Evolutionary conservation across 2,113 vertebrate genomes (phyloP).

Genomic region (Pseudorasbora parva): DNA sequence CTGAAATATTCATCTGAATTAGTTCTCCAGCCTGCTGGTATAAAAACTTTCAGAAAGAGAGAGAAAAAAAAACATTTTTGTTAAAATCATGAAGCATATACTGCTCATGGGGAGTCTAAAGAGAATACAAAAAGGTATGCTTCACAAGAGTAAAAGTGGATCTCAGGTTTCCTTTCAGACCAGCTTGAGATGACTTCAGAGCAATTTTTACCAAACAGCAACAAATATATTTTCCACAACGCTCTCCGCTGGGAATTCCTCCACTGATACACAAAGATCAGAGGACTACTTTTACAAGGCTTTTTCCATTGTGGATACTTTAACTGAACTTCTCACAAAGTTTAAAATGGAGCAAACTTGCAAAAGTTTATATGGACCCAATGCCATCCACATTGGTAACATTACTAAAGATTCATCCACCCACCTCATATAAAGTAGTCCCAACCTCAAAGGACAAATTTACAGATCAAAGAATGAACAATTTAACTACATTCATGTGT

Average conservation of each 20-base stretch:
- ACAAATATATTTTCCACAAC: neutral
- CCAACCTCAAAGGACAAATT: neutral
- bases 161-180: conserved; percentile 15
- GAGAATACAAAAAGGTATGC: neutral
- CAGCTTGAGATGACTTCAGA: neutral
- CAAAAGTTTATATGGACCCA: neutral
- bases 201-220: neutral
- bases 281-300: neutral
- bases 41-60: neutral
- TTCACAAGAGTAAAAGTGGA: neutral
- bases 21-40: neutral
- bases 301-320: neutral
- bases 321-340: neutral
- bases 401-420: neutral
- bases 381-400: neutral
- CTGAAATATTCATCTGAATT: conserved; percentile 29
- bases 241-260: neutral
- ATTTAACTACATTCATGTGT: neutral
- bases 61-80: neutral
- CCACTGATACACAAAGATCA: neutral
- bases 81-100: neutral
- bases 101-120: neutral
- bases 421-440: neutral
- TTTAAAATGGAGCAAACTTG: neutral
- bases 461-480: neutral